These are phyloP conservation scores for Psilanteris sp. DNA, from an alignment of 1,140 invertebrate genomes.

Conservation along the genomic window DNA sequence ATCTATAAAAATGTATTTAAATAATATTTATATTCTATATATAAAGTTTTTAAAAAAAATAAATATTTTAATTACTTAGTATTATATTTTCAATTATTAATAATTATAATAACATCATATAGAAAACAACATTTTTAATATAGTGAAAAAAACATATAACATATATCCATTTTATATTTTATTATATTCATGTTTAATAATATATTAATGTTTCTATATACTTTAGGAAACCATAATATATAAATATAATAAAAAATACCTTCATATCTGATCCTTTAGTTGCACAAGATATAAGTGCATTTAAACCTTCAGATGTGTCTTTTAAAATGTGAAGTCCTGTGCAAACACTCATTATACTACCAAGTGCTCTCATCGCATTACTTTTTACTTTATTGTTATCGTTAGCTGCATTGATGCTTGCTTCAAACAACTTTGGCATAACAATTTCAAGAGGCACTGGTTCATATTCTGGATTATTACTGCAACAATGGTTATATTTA, in stretches of 20 bases:
- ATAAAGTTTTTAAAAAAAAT: no score
- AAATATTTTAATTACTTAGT: no score
- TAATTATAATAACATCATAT: no score
- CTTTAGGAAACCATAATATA: no score
- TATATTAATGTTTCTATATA: no score
- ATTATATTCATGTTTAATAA: no score
- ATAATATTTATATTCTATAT: no score
- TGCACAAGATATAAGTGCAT: constrained; percentile 84
- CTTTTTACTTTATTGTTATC: constrained; percentile 90
- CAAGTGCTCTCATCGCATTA: constrained; percentile 89
- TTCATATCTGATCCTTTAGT: constrained; percentile 88
- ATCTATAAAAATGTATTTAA: constrained; percentile 78
- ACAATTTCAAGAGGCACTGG: constrained; percentile 84
- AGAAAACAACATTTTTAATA: no score
- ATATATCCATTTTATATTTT: no score
- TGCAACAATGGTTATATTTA: constrained; percentile 64
- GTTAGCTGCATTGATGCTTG: constrained; percentile 82
- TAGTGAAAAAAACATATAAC: no score
- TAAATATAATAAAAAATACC: no score
- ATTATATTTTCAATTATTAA: no score
- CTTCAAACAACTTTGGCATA: constrained; percentile 84
- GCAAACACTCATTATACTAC: constrained; percentile 87
- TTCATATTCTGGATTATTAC: constrained; percentile 82
- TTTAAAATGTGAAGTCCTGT: constrained; percentile 80
- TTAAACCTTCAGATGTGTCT: constrained; percentile 76